phyloP scores from a whole-genome alignment of 2,797 vertebrate species.

The Oreonectes daqikongensis region DNA sequence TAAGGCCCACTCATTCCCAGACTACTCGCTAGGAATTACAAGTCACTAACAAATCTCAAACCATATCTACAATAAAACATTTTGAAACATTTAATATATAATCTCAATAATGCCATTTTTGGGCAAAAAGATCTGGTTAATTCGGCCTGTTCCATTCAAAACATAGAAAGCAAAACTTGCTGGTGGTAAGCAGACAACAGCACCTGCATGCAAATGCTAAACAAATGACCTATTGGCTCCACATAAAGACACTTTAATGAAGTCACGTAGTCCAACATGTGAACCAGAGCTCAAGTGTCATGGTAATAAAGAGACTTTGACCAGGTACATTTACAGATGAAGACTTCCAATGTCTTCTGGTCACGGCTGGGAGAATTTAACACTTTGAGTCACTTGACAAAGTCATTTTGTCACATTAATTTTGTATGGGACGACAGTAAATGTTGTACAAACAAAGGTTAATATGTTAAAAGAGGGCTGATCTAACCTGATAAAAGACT shows the following conservation, averaged over 20 bases:
- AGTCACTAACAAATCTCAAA: neutral
- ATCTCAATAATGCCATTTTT: too few relatives aligned
- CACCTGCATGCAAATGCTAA: conserved; percentile 67
- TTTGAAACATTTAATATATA: neutral
- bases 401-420: conserved; percentile 36
- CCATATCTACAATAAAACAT: neutral
- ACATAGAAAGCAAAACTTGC: conserved; percentile 28
- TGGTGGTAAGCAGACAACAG: conserved; percentile 22
- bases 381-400: neutral
- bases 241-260: conserved; percentile 35
- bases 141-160: neutral
- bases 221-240: conserved; percentile 66
- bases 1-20: neutral
- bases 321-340: conserved; percentile 41
- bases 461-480: too few relatives aligned
- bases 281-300: conserved; percentile 2
- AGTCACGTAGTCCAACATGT: conserved; percentile 63
- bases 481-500: too few relatives aligned
- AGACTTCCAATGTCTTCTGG: neutral
- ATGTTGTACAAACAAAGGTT: neutral
- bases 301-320: conserved; percentile 73
- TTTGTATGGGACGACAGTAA: conserved; percentile 23
- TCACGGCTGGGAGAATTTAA: neutral
- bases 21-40: neutral
- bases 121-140: neutral